Conservation (phyloP, 2,797 vertebrate species). For the Centropyge bicolor region DNA sequence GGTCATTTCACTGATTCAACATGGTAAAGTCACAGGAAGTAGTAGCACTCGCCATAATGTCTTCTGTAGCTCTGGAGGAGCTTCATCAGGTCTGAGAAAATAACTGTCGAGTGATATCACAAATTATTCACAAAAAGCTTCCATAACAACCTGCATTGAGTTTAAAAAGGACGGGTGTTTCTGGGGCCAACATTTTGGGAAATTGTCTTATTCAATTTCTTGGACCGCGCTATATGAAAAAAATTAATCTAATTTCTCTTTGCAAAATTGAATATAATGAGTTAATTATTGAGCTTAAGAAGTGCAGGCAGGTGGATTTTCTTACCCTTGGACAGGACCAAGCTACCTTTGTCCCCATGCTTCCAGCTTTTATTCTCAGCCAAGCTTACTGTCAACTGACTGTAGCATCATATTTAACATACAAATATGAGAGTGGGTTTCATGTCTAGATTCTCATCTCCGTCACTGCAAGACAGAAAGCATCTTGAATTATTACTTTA, state of each 20-base stretch:
- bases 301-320: neutral
- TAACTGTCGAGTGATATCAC: neutral
- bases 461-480: neutral
- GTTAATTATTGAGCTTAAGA: too few relatives aligned
- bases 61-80: neutral
- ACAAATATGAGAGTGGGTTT: neutral
- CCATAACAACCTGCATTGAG: neutral
- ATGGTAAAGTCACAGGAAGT: neutral
- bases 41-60: neutral
- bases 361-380: neutral
- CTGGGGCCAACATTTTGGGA: neutral
- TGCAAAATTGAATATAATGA: too few relatives aligned
- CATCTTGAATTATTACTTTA: neutral
- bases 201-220: neutral
- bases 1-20: neutral
- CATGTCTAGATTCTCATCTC: neutral
- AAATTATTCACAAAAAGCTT: neutral
- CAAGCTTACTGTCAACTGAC: neutral
- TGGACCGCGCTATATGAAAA: too few relatives aligned
- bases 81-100: neutral
- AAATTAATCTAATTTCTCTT: too few relatives aligned
- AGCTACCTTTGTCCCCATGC: neutral
- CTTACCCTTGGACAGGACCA: neutral
- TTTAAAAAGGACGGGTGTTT: neutral
- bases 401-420: neutral